Evolutionary conservation across 2,888 invertebrate genomes (phyloP).

Genomic region (Hofmannophila pseudospretella): DNA sequence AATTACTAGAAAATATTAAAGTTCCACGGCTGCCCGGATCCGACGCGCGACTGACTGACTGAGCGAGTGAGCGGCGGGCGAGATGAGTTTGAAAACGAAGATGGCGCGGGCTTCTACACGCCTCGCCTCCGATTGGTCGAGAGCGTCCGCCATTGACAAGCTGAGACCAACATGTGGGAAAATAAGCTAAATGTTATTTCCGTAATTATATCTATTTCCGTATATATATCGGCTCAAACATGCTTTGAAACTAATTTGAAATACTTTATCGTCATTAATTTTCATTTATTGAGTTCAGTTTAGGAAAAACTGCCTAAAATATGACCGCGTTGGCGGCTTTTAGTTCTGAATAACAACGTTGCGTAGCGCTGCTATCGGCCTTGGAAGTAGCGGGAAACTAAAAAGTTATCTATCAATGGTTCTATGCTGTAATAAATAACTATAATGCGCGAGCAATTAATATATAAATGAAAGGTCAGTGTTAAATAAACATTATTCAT

Average conservation of each 20-base stretch:
- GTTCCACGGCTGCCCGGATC: slow-evolving; percentile 77
- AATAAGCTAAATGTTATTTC: slow-evolving; percentile 31
- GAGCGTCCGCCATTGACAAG: slow-evolving; percentile 53
- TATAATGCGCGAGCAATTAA: too few species aligned
- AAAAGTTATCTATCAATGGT: slow-evolving; percentile 24
- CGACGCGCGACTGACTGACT: slow-evolving; percentile 83
- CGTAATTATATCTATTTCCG: slow-evolving; percentile 12
- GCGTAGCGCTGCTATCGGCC: slow-evolving; percentile 30
- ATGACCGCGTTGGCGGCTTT: slow-evolving; percentile 27
- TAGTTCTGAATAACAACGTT: slow-evolving; percentile 39
- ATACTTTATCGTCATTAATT: background rate
- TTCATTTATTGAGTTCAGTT: slow-evolving; percentile 8
- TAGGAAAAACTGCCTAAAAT: slow-evolving; percentile 24
- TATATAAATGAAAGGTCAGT: slow-evolving; percentile 3
- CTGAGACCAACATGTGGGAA: slow-evolving; percentile 58
- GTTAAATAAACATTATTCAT: slow-evolving; percentile 5
- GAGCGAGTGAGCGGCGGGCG: slow-evolving; percentile 66
- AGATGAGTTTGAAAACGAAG: slow-evolving; percentile 89
- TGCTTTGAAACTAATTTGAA: slow-evolving; percentile 35
- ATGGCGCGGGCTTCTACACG: slow-evolving; percentile 83
- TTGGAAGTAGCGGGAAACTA: slow-evolving; percentile 49
- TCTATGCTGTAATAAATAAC: background rate
- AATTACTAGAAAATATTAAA: slow-evolving; percentile 57
- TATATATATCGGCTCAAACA: slow-evolving; percentile 11
- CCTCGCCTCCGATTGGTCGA: slow-evolving; percentile 57